These are phyloP conservation scores for Nothoprocta perdicaria DNA, from an alignment of 2,113 vertebrate species.

Conservation along the genomic window DNA sequence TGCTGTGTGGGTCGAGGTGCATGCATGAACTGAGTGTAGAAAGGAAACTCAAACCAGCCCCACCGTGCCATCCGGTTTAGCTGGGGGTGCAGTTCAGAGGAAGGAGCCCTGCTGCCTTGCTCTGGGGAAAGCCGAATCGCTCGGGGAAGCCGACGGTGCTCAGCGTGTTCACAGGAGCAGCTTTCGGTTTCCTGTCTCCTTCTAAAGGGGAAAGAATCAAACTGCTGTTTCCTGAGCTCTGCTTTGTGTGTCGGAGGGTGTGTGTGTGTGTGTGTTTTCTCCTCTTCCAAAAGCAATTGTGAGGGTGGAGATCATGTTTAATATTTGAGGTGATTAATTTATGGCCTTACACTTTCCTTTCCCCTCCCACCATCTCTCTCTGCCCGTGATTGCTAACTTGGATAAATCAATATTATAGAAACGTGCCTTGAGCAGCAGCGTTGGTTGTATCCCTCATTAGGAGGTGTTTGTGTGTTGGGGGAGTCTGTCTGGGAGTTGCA, in stretches of 20 bases:
- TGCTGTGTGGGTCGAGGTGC: not conserved
- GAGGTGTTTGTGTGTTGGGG: not conserved
- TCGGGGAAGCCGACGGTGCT: not conserved
- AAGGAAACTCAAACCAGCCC: not conserved
- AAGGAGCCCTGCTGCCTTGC: not conserved
- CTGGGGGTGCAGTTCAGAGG: not conserved
- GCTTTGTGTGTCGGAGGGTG: not conserved
- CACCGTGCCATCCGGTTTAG: not conserved
- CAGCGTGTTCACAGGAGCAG: not conserved
- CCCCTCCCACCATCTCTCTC: not conserved
- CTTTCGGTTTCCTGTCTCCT: not conserved
- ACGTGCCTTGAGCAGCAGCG: not conserved
- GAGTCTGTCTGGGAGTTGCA: not conserved
- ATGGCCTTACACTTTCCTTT: not conserved
- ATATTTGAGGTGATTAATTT: not conserved
- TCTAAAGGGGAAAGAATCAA: not conserved
- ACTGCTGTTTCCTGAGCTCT: not conserved
- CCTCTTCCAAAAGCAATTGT: not conserved
- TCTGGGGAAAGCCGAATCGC: not conserved
- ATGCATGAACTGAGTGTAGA: not conserved
- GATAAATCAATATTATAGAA: not conserved
- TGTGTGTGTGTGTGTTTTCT: not conserved
- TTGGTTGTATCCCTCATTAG: not conserved
- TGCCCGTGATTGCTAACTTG: not conserved
- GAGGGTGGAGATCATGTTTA: not conserved